Evolutionary conservation across 2,113 vertebrate species (phyloP), one percentile per base, ranked within the genome.

Genomic region (Proteles cristata): DNA sequence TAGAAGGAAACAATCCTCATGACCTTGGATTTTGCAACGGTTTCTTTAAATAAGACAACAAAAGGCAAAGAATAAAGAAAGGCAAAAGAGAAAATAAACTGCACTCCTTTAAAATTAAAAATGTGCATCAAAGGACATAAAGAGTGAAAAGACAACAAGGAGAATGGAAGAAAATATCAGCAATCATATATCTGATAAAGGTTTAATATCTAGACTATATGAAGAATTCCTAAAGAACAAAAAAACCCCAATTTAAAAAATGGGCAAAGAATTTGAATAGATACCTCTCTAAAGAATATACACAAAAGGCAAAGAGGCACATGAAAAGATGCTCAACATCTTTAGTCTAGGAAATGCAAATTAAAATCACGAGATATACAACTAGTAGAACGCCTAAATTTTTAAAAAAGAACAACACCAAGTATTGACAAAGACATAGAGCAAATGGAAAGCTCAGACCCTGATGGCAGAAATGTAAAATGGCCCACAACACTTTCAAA

Each of bases 281-380:
- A 53, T 1, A 39, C 39, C 71, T 90, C 45, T 77, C 5, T 23
- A 90, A 94, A 81, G 63, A 69, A n/a, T 25, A 82, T 39, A 61
- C 2, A 81, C 33, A 35, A 23, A 66, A 55, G 50, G 45, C 43
- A 25, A 90, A 96, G 65, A 79, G 76, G 14, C 39, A 84, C 45
- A 80, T 84, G 79, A 90, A 76, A 89, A 86, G 73, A 92, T 81
- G n/a, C 43, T 90, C 58, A 86, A 90, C 16, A 89, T 12, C 50
- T 25, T 85, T 35, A 95, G n/a, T 45, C n/a, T 91, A 31, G 35
- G 39, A 84, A 89, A 89, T 58, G 33, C 11, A 94, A 92, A 90
- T 85, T 76, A 77, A 93, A 93, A 69, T 11, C 58, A 83, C 25
- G 12, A 89, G 33, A 85, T 25, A 88, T 16, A 95, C 2, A 73